Evolutionary conservation across 2,113 vertebrate species (phyloP).

Genomic region (Eudyptes chrysolophus): DNA sequence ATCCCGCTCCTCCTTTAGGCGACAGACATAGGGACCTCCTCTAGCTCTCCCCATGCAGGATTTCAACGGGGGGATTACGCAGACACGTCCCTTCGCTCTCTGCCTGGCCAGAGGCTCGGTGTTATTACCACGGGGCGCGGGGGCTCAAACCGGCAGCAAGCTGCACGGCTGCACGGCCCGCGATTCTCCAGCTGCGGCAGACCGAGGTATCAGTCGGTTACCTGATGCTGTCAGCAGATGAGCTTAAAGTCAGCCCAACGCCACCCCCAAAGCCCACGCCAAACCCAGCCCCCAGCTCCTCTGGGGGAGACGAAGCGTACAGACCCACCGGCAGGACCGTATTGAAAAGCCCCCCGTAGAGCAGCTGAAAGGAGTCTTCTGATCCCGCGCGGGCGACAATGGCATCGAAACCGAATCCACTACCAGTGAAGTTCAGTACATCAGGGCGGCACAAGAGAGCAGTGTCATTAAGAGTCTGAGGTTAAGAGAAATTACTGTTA

Average conservation of each 20-base stretch:
- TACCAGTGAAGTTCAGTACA: background rate
- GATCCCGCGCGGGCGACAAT: accelerated
- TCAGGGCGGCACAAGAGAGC: background rate
- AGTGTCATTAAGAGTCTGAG: background rate
- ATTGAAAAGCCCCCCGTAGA: accelerated
- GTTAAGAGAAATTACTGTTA: slow-evolving; percentile 10
- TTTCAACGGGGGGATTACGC: background rate
- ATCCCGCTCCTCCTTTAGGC: background rate
- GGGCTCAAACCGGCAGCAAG: background rate
- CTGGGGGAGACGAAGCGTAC: background rate
- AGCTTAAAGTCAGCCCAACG: background rate
- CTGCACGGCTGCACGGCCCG: background rate
- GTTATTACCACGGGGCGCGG: background rate
- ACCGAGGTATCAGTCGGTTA: background rate
- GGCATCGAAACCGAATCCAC: background rate
- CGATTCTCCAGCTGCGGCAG: background rate
- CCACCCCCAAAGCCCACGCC: background rate
- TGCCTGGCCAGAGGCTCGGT: background rate
- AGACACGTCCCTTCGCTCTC: background rate
- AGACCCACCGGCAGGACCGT: background rate
- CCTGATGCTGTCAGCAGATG: background rate
- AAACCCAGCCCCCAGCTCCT: background rate
- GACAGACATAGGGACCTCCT: background rate
- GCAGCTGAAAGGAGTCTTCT: background rate
- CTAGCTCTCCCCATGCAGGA: background rate